A percentile compares a stretch with the other conserved stretches of the same genome.
phyloP scores from a whole-genome alignment of 2,888 invertebrate species.

The Xylota sylvarum region DNA sequence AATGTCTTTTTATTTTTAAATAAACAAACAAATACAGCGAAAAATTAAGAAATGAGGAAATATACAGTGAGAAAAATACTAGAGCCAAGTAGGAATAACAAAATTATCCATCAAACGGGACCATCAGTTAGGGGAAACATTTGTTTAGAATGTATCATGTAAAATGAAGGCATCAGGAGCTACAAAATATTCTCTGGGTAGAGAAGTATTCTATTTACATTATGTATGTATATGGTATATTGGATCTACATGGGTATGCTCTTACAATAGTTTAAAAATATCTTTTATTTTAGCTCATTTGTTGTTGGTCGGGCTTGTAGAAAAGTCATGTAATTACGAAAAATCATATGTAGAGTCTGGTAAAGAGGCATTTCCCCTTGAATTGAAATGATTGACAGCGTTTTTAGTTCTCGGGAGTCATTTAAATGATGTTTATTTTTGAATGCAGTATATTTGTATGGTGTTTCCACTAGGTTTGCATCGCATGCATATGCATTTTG shows the following conservation, averaged over 20 bases:
- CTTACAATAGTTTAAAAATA: constrained; percentile 73
- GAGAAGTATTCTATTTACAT: constrained; percentile 31
- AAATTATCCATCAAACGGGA: constrained; percentile 37
- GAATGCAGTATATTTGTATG: constrained; percentile 40
- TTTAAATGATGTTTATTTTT: constrained; percentile 63
- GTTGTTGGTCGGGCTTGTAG: constrained; percentile 56
- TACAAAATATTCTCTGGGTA: constrained; percentile 43
- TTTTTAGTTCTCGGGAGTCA: constrained; percentile 59
- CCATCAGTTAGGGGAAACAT: constrained; percentile 18
- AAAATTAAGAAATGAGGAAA: background rate
- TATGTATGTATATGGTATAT: constrained; percentile 23
- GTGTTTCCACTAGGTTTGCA: constrained; percentile 38
- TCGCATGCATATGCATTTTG: constrained; percentile 26
- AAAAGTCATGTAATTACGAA: constrained; percentile 65
- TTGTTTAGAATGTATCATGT: constrained; percentile 46
- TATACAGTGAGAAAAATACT: background rate
- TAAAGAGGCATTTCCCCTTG: constrained; percentile 55
- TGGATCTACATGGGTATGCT: constrained; percentile 50
- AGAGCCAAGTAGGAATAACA: constrained; percentile 28
- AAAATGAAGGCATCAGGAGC: constrained; percentile 18
- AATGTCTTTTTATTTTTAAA: too few relatives aligned
- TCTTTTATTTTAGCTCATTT: constrained; percentile 70
- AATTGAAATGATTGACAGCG: constrained; percentile 70
- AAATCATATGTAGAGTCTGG: constrained; percentile 21
- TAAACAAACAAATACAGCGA: too few relatives aligned